phyloP scores from a whole-genome alignment of 1,140 invertebrate genomes.

The Sminthurides bifidus region DNA sequence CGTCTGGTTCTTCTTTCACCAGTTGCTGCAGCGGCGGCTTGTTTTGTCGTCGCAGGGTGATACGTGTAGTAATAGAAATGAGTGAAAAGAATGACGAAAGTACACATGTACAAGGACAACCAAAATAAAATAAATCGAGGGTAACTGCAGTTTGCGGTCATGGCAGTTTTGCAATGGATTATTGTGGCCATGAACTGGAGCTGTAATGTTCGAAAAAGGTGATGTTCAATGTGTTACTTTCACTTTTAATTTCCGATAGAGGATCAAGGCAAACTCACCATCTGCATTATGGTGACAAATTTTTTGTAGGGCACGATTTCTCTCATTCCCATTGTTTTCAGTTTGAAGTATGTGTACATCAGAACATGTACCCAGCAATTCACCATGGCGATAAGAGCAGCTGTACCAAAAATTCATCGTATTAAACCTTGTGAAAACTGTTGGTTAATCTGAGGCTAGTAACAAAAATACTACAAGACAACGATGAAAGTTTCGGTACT shows the following conservation, averaged over 20 bases:
- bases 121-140: constrained; percentile 90
- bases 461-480: not conserved
- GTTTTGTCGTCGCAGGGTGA: too few relatives aligned
- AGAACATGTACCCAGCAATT: constrained; percentile 84
- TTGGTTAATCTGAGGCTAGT: not conserved
- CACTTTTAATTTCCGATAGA: too few relatives aligned
- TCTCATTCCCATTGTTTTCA: constrained; percentile 66
- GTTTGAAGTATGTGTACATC: constrained; percentile 86
- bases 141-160: constrained; percentile 71
- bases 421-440: not conserved
- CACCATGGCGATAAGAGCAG: constrained; percentile 73
- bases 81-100: constrained; percentile 78
- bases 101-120: constrained; percentile 78
- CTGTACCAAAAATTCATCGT: constrained; percentile 41
- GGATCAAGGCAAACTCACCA: constrained; percentile 39
- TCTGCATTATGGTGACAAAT: constrained; percentile 74
- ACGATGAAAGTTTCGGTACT: constrained; percentile 37
- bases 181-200: constrained; percentile 79
- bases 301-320: constrained; percentile 90
- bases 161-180: constrained; percentile 66
- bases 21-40: too few relatives aligned
- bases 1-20: too few relatives aligned
- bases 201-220: too few relatives aligned
- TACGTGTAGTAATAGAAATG: constrained; percentile 73
- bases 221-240: too few relatives aligned